Base-by-base conservation (phyloP, 2,113 vertebrate genomes). In the Vulpes ferrilata region DNA sequence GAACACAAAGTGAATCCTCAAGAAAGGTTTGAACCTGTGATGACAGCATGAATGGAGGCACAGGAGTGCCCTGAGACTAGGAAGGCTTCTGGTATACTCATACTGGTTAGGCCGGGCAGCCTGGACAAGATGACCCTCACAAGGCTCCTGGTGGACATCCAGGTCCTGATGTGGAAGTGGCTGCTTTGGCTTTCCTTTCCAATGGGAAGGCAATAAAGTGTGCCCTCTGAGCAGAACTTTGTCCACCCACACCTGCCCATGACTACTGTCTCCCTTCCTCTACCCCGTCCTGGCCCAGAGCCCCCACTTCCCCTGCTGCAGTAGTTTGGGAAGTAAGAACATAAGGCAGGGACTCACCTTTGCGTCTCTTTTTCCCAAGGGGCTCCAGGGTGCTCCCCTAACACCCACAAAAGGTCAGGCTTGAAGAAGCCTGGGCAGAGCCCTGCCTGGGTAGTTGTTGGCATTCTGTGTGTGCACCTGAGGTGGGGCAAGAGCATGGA, bases 401-500 rank as follows among this genome's bases (percentile, higher is more conserved):
- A 4, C 10, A 53, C 74, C 60, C 60, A 79, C 0, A 5, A 79
- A 62, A 79, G 15, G 74, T 53, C 22, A 9, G 22, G 22, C 48
- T 79, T 53, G 10, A 12, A 35, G 88, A 53, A 65, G 32, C 11
- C 74, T 20, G 32, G 8, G 59, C 59, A 79, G 73, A 64, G 9
- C 35, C 43, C 11, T 22, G n/a, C 43, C 15, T 17, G 43, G 10
- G 3, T 64, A 23, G n/a, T 22, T 79, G 20, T 76, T 65, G 74
- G 74, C 74, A 9, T 43, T 0, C 0, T 13, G 60, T 32, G 3
- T 53, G 30, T 67, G 62, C 5, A 19, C 30, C 43, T 0, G 0
- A 79, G 74, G 15, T 12, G 22, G 32, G 59, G 43, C 35, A 43
- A 51, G 15, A 53, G 74, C 6, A 2, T 27, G 59, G 43, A 38